These are phyloP conservation scores for Ischnus inquisitorius DNA, from an alignment of 2,888 invertebrate genomes.

Conservation along the genomic window DNA sequence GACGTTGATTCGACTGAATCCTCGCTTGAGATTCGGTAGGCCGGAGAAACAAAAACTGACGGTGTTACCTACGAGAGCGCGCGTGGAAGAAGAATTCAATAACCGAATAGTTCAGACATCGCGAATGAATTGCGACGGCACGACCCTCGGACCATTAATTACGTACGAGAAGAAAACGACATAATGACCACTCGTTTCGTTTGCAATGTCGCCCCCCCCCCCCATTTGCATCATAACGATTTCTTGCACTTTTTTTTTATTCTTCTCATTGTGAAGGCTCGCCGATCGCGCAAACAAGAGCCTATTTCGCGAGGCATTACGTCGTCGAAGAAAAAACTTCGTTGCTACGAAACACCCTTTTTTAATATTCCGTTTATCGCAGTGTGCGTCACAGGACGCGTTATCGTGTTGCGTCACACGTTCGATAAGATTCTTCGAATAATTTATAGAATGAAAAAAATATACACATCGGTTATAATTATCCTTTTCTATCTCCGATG, in stretches of 20 bases:
- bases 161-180: slow-evolving; percentile 23
- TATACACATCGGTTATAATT: background rate
- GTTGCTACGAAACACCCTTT: background rate
- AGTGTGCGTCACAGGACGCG: background rate
- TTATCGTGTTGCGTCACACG: background rate
- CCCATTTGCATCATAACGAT: slow-evolving; percentile 18
- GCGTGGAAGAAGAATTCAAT: background rate
- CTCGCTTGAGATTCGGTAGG: background rate
- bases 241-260: slow-evolving; percentile 24
- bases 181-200: slow-evolving; percentile 29
- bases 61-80: slow-evolving; percentile 7
- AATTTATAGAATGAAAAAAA: background rate
- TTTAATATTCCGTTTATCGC: background rate
- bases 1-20: background rate
- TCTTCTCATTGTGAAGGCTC: background rate
- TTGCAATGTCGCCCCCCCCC: slow-evolving; percentile 2
- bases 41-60: background rate
- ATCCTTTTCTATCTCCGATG: background rate
- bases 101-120: slow-evolving; percentile 3
- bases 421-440: background rate
- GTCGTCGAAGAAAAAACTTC: background rate
- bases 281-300: slow-evolving; percentile 20
- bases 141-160: slow-evolving; percentile 24
- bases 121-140: slow-evolving; percentile 36
- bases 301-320: background rate